phyloP scores from a whole-genome alignment of 2,888 invertebrate genomes.

The Acleris literana region DNA sequence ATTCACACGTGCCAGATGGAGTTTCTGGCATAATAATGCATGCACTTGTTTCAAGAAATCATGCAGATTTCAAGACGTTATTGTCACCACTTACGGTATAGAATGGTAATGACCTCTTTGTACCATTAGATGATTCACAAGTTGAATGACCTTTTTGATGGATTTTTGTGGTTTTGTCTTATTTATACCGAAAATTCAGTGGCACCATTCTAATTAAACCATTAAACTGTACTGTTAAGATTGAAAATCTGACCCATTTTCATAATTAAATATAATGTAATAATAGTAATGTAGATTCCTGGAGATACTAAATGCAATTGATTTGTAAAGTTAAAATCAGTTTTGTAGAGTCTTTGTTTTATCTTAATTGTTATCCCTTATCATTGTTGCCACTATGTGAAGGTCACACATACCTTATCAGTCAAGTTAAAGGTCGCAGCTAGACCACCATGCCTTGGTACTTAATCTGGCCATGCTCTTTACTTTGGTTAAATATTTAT shows the following conservation, averaged over 20 bases:
- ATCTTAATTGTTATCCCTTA: conserved; percentile 34
- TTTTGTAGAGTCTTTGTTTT: background rate
- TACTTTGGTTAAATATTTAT: no score
- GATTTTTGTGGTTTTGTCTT: background rate
- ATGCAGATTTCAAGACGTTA: no score
- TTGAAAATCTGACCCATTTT: no score
- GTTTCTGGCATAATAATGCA: conserved; percentile 1
- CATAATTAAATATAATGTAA: no score
- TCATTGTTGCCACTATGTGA: conserved; percentile 38
- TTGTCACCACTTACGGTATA: background rate
- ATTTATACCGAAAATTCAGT: no score
- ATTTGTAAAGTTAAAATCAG: no score
- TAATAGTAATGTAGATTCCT: no score
- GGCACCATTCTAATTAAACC: no score
- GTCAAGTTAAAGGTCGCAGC: conserved; percentile 18
- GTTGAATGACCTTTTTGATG: background rate
- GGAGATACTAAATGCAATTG: no score
- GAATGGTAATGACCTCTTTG: background rate
- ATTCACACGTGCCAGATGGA: conserved; percentile 17
- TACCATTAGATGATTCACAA: background rate
- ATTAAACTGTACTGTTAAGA: no score
- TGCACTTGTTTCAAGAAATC: background rate
- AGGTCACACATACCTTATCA: conserved; percentile 42
- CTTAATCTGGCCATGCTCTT: no score
- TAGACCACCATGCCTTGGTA: conserved; percentile 3